Conservation (phyloP, 2,797 vertebrate species). For the Heterohyrax brucei region DNA sequence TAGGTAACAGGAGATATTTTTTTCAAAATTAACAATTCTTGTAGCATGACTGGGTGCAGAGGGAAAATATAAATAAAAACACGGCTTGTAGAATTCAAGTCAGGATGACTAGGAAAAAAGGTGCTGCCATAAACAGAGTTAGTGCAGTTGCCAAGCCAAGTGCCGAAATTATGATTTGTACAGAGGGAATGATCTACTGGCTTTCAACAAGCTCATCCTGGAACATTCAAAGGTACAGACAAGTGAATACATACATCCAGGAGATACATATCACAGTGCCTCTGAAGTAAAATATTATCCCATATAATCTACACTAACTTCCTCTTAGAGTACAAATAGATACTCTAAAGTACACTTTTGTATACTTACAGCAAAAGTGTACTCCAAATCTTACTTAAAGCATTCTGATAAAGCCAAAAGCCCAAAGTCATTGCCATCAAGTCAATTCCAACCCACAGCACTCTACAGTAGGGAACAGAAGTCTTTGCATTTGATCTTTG, state of each 20-base stretch:
- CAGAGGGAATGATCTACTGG: neutral
- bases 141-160: neutral
- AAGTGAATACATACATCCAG: slow-evolving; percentile 54
- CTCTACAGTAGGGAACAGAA: neutral
- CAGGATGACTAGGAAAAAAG: neutral
- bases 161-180: slow-evolving; percentile 27
- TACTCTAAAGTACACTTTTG: neutral
- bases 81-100: neutral
- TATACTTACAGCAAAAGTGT: neutral
- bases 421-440: too few relatives aligned
- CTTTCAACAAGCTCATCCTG: neutral
- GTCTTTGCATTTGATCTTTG: slow-evolving; percentile 23
- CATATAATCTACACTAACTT: slow-evolving; percentile 34
- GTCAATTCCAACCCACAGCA: neutral
- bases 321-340: neutral
- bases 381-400: slow-evolving; percentile 24
- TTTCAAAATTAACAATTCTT: neutral
- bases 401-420: neutral
- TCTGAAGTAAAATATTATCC: slow-evolving; percentile 44
- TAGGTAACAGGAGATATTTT: neutral
- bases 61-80: neutral
- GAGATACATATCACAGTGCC: neutral
- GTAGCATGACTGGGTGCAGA: neutral
- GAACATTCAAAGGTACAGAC: neutral
- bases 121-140: slow-evolving; percentile 1